Base-by-base conservation (phyloP, 2,888 invertebrate genomes). In the Drosophila colorata region DNA sequence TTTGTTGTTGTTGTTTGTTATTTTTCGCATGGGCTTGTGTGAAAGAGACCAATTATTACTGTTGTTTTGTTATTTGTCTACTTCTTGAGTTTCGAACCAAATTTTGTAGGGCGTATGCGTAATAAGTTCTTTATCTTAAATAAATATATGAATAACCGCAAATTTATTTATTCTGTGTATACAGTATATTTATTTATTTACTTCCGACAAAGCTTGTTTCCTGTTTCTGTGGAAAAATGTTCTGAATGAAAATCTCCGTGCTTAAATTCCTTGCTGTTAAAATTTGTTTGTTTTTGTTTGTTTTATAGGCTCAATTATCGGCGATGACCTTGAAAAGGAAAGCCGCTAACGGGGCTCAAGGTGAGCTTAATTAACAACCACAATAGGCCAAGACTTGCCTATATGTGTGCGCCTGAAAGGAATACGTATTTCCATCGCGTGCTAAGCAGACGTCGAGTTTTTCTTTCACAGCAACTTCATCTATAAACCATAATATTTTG, bases 361-460 rank as follows among this genome's bases (percentile, higher is more conserved):
- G 90, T 75, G 48, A 75, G 71, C 70, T 72, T 90, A 88, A 89
- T 89, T 90, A 90, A 73, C 83, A 55, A 59, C 57, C 69, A 53
- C 67, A 79, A 52, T 53, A 43, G 58, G 49, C 56, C 72, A 63
- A 66, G 79, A 67, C 52, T 55, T 38, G 31, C 23, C 59, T 4
- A 53, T 9, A 18, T 53, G 33, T 49, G 13, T 59, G 18, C 44
- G 33, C 41, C 18, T 35, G 14, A 11, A 48, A 48, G 43, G 48
- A 51, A 47, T 44, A 56, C 37, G 44, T 44, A 63, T 56, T 70
- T 44, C 64, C 80, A 87, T 83, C 89, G 83, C 83, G 83, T 83
- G 83, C 28, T 65, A 55, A 52, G 38, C 51, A 53, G 51, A 49
- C 67, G 60, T 88, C 65, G 64, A 37, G 23, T 14, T 56, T 69